Percentiles rank a stretch among this genome's conserved stretches.
Evolutionary conservation across 2,113 vertebrate species (phyloP).

Genomic region (Ictidomys tridecemlineatus): DNA sequence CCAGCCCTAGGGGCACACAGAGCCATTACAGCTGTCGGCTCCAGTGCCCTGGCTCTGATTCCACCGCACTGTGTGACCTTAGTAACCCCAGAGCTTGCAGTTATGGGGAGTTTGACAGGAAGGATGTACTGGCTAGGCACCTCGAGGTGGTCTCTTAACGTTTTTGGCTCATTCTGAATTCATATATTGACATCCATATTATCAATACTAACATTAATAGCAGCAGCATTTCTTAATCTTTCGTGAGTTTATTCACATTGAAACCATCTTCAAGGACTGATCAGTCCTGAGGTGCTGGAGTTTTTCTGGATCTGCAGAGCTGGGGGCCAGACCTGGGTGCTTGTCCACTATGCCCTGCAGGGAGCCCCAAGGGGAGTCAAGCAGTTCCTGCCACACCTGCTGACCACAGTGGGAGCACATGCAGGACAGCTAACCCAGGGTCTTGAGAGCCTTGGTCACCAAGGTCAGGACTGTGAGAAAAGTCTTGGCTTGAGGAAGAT

Average conservation of each 20-base stretch:
- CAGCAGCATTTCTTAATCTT: not conserved
- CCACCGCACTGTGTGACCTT: fast-evolving
- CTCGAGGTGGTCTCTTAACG: not conserved
- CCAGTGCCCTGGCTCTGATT: fast-evolving
- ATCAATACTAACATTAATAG: not conserved
- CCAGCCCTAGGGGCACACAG: fast-evolving
- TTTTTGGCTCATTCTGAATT: not conserved
- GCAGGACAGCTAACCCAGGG: not conserved
- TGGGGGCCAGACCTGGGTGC: fast-evolving
- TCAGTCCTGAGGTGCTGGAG: not conserved
- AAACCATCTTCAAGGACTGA: not conserved
- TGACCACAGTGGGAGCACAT: not conserved
- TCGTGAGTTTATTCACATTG: not conserved
- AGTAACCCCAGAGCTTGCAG: fast-evolving
- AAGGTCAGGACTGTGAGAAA: not conserved
- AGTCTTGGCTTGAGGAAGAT: not conserved
- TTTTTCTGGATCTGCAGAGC: not conserved
- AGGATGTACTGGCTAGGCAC: not conserved
- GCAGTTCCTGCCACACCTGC: not conserved
- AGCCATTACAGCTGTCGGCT: fast-evolving
- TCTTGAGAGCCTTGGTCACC: not conserved
- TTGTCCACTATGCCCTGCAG: not conserved
- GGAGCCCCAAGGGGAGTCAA: not conserved
- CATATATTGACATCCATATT: not conserved
- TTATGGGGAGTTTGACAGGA: not conserved